These are phyloP conservation scores for Phataginus tricuspis DNA, from an alignment of 2,797 vertebrate genomes.

Conservation along the genomic window DNA sequence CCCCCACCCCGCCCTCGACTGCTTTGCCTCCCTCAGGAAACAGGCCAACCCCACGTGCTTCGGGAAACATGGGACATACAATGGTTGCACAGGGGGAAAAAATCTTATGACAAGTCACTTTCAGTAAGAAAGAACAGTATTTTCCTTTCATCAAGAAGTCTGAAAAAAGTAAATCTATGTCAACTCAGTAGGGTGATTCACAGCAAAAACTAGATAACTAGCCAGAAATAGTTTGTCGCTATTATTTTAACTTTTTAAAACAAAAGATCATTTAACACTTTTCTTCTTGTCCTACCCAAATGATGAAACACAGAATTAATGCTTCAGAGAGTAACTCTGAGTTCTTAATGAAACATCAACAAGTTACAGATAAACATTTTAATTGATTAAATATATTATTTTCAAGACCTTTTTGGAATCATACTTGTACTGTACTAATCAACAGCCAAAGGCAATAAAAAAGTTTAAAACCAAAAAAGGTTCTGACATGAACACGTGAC, in stretches of 20 bases:
- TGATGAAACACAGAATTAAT: conserved; percentile 20
- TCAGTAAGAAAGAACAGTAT: background rate
- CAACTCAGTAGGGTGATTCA: background rate
- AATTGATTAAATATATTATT: conserved; percentile 90
- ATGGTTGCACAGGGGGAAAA: background rate
- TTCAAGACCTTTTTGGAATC: conserved; percentile 86
- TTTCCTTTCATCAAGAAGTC: background rate
- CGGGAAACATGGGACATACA: background rate
- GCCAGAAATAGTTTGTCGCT: background rate
- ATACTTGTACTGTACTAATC: conserved; percentile 86
- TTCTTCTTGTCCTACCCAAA: conserved; percentile 52
- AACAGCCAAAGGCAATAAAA: conserved; percentile 88
- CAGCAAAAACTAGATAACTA: background rate
- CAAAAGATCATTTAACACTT: conserved; percentile 15
- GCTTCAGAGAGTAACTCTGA: conserved; percentile 55
- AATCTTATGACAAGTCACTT: background rate
- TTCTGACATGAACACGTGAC: conserved; percentile 81
- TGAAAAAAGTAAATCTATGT: conserved; percentile 9
- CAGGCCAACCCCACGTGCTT: background rate
- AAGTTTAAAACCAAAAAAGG: conserved; percentile 82
- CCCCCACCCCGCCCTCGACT: no score
- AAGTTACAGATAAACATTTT: conserved; percentile 88
- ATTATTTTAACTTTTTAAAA: conserved; percentile 36
- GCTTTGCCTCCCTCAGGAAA: background rate
- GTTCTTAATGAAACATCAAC: conserved; percentile 83